These are phyloP conservation scores for Lasioglossum zephyrum DNA, from an alignment of 2,888 invertebrate genomes.

Conservation along the genomic window DNA sequence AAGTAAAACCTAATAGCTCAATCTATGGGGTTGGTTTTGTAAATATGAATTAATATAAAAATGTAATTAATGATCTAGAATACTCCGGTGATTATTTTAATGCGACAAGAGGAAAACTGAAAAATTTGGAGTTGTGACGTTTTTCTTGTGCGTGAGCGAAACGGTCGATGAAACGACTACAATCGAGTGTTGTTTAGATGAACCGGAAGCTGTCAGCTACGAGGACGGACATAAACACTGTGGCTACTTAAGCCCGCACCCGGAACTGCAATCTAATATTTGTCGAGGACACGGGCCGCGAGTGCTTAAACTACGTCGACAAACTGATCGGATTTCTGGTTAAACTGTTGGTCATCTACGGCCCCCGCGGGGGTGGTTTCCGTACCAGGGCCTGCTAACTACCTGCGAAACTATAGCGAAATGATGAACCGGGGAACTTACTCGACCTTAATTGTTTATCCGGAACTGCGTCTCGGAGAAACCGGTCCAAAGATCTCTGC, in stretches of 20 bases:
- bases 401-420: slow-evolving; percentile 62
- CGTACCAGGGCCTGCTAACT: slow-evolving; percentile 51
- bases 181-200: not conserved
- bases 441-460: slow-evolving; percentile 61
- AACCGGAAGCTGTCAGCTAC: not conserved
- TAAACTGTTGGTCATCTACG: slow-evolving; percentile 70
- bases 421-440: slow-evolving; percentile 59
- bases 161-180: not conserved
- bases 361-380: slow-evolving; percentile 47
- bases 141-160: too few species aligned
- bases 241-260: slow-evolving; percentile 38
- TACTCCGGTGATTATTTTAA: too few species aligned
- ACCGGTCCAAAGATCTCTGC: slow-evolving; percentile 5
- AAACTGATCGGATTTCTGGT: slow-evolving; percentile 71
- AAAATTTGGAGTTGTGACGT: too few species aligned
- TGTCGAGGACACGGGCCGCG: slow-evolving; percentile 29
- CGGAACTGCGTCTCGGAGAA: slow-evolving; percentile 47
- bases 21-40: too few species aligned
- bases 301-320: slow-evolving; percentile 57
- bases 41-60: too few species aligned
- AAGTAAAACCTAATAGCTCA: too few species aligned
- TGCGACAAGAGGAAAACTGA: too few species aligned
- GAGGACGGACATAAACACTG: slow-evolving; percentile 35
- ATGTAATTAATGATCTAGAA: too few species aligned
- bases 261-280: slow-evolving; percentile 51